A percentile compares a stretch with the other conserved stretches of the same genome.
Conservation (phyloP, 2,113 vertebrate species). For the Alouatta palliata region DNA sequence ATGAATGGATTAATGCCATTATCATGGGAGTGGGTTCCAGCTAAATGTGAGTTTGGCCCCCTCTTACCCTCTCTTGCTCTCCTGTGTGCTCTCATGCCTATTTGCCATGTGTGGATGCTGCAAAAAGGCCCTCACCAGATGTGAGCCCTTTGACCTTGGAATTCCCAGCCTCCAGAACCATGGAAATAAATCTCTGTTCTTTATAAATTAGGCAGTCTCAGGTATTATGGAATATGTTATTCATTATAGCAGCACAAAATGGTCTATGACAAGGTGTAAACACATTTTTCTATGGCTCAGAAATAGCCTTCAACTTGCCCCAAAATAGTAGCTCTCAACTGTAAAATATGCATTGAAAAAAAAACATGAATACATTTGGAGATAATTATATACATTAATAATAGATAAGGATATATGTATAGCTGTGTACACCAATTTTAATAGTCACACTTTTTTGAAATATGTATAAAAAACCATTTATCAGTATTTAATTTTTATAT, state of each 20-base stretch:
- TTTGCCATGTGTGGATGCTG: neutral
- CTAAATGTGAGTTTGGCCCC: neutral
- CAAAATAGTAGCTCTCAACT: neutral
- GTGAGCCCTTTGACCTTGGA: neutral
- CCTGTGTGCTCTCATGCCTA: neutral
- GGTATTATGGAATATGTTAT: neutral
- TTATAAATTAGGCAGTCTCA: neutral
- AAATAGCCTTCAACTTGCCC: neutral
- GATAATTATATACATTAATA: neutral
- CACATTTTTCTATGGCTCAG: neutral
- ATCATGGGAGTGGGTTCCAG: neutral
- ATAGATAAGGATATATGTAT: neutral
- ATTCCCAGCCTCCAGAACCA: neutral
- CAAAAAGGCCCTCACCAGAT: neutral
- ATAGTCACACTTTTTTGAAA: constrained; percentile 11
- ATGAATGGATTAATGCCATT: neutral
- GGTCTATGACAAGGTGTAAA: neutral
- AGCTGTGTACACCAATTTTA: neutral
- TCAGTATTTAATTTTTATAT: constrained; percentile 18
- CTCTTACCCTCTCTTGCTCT: neutral
- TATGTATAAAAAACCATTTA: neutral
- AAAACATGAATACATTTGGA: neutral
- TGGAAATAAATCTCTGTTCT: neutral
- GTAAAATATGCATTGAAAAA: constrained; percentile 2
- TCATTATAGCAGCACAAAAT: neutral